Evolutionary conservation across 2,113 vertebrate genomes (phyloP).

Genomic region (Turdus rufiventris): DNA sequence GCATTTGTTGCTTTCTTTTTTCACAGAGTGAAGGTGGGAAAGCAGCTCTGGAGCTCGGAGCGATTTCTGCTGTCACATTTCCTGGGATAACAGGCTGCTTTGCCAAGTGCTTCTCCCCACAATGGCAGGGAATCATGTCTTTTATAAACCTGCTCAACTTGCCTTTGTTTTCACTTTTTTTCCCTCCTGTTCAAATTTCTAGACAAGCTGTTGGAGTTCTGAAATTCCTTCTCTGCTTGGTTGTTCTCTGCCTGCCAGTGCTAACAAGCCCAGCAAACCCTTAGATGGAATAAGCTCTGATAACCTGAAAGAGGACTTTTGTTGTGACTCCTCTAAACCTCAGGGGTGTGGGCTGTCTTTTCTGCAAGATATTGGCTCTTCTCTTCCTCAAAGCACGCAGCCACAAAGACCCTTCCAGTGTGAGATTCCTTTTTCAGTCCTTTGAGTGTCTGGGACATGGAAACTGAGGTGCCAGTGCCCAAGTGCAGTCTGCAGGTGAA

Average conservation of each 20-base stretch:
- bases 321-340: background rate
- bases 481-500: background rate
- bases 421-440: background rate
- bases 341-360: background rate
- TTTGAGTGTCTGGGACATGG: background rate
- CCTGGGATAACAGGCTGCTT: background rate
- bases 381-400: background rate
- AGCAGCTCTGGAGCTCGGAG: background rate
- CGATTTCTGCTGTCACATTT: background rate
- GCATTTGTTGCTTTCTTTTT: background rate
- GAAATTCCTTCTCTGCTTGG: background rate
- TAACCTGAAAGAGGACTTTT: background rate
- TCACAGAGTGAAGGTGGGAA: background rate
- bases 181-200: background rate
- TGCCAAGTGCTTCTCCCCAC: background rate
- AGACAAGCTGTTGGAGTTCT: background rate
- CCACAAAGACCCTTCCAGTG: background rate
- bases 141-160: background rate
- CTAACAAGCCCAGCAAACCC: conserved; percentile 19
- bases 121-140: background rate
- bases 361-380: background rate
- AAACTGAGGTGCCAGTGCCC: background rate
- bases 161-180: conserved; percentile 15
- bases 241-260: background rate
- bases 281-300: conserved; percentile 2